Evolutionary conservation across 1,140 invertebrate genomes (phyloP), one percentile per base, ranked within the genome.

Genomic region (Zaprionus inermis): DNA sequence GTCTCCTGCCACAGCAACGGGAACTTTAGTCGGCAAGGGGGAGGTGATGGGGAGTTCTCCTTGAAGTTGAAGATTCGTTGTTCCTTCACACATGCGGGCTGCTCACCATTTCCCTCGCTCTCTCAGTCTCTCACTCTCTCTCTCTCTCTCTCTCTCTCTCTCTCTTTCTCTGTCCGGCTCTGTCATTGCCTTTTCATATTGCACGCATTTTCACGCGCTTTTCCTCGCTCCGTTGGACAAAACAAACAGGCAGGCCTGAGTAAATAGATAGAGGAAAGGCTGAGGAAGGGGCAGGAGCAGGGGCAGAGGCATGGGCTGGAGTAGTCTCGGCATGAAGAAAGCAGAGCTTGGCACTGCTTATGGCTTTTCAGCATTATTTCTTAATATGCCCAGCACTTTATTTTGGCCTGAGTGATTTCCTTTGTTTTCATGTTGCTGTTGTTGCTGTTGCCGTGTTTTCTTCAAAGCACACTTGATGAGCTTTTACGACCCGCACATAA

Each of bases 191-290:
- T 74, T 70, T 74, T 73, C 71, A 73, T 74, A 52, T 52, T 83
- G 79, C 69, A 88, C 79, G 83, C 83, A 89, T 88, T 86, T 86
- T 88, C 83, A 89, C 83, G 83, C 83, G 76, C 78, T 76, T 85
- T 86, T 72, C 78, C 46, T 56, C 75, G 78, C 70, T 66, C 76
- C 56, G 79, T 52, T 81, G 83, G 76, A 32, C 71, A 83, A 55
- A 36, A 44, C 63, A 20, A 56, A 75, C n/a, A 64, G 54, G 32
- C 12, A 63, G 22, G 14, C 16, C n/a, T n/a, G n/a, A 10, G 49
- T 52, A 57, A 61, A 57, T 14, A 28, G 30, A 28, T 4, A 44
- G 38, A 46, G 34, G 11, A 20, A 4, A 55, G 16, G 57, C 24
- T 28, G 3, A 28, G 5, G 24, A 28, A 14, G 5, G 7, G 24